Evolutionary conservation across 1,140 invertebrate genomes (phyloP), one percentile per base, ranked within the genome.

Genomic region (Manduca sexta): DNA sequence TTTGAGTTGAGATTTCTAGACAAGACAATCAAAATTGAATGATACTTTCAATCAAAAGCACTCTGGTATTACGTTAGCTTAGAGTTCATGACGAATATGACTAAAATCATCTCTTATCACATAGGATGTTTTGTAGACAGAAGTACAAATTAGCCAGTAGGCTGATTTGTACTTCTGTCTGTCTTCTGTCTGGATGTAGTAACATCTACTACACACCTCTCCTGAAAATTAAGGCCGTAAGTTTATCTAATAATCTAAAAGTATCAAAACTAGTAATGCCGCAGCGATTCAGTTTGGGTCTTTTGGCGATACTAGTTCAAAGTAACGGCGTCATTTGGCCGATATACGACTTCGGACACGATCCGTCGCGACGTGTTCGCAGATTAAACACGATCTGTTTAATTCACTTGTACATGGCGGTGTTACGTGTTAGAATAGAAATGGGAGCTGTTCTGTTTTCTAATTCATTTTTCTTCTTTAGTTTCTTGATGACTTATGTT

Each of bases 251-350:
- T 21, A 10, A 21, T 7, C 7, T 40, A 34, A n/a, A 60, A 67
- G 41, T 57, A 71, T 63, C 64, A 74, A 76, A 39, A 57, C 6
- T 1, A 12, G 40, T 7, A 30, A 40, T 41, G 6, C 2, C 0
- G 1, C 8, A 18, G 26, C 18, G 21, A 48, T 49, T 52, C 48
- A 69, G 63, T 67, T 76, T 76, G 45, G 69, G 63, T 43, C 21
- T 68, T 76, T 76, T 46, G 71, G 65, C 60, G 61, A 64, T 61
- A 63, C 62, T 60, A 64, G 58, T 53, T 57, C 57, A 54, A 60
- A 60, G 44, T 67, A 73, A 76, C 64, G 57, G 62, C 68, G 69
- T 74, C 71, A 63, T 74, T 72, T 49, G 53, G 45, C 56, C 64
- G 58, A 69, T 74, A 69, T 67, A 71, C 60, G 60, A 62, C 45